A percentile compares a stretch with the other conserved stretches of the same genome.
phyloP scores from a whole-genome alignment of 2,113 vertebrate genomes.

The Capreolus pygargus region DNA sequence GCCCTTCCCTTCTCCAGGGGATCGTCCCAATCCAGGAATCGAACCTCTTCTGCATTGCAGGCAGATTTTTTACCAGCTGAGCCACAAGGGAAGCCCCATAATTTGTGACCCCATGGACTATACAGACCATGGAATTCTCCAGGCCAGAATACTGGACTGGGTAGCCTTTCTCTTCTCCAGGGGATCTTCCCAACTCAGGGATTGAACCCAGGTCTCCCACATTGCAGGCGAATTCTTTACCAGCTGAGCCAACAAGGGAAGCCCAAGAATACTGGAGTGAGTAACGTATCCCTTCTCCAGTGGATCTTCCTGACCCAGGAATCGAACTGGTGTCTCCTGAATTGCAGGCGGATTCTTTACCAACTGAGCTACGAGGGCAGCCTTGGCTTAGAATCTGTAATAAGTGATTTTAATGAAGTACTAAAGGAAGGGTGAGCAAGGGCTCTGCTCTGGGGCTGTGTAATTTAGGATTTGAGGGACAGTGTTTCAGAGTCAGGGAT shows the following conservation, averaged over 20 bases:
- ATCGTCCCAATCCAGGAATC: not conserved
- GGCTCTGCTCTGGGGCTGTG: not conserved
- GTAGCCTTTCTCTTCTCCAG: too few relatives aligned
- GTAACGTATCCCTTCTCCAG: not conserved
- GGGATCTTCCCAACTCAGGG: too few relatives aligned
- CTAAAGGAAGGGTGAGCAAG: not conserved
- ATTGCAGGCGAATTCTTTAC: too few relatives aligned
- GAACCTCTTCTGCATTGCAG: not conserved
- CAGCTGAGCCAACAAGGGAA: not conserved
- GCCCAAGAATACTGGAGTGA: not conserved
- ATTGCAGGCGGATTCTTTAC: not conserved
- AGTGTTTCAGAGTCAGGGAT: not conserved
- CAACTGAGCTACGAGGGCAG: not conserved
- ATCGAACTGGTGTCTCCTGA: not conserved
- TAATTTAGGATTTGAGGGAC: not conserved
- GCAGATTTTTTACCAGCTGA: not conserved
- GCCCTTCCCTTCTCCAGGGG: not conserved
- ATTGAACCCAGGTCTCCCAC: too few relatives aligned
- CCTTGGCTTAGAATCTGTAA: not conserved
- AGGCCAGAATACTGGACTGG: too few relatives aligned
- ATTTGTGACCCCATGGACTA: too few relatives aligned
- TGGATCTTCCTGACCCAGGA: not conserved
- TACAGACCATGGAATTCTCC: too few relatives aligned
- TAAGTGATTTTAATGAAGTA: not conserved
- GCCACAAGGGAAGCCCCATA: not conserved